Percentiles rank a stretch among this genome's conserved stretches.
These are phyloP conservation scores for Colletes gigas DNA, from an alignment of 1,140 invertebrate genomes.

Conservation along the genomic window DNA sequence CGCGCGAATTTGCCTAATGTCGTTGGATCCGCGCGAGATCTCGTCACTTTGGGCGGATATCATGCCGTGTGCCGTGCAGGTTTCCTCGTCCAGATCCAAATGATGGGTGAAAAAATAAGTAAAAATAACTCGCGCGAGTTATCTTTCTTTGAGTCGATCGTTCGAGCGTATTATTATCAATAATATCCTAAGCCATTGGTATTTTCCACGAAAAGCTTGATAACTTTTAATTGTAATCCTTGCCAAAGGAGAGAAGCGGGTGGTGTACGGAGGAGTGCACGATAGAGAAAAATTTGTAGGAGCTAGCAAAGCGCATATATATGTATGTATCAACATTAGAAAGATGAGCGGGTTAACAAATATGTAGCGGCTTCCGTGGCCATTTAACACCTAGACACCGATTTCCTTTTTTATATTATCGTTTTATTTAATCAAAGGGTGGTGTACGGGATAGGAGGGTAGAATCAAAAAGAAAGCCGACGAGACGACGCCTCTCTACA, in stretches of 20 bases:
- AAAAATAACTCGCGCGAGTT: background rate
- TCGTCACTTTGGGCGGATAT: background rate
- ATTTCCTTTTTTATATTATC: constrained; percentile 18
- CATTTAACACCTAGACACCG: constrained; percentile 22
- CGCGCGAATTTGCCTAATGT: background rate
- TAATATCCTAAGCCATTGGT: background rate
- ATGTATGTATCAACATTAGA: constrained; percentile 59
- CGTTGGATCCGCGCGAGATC: background rate
- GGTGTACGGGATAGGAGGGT: constrained; percentile 35
- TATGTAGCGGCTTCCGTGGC: constrained; percentile 35
- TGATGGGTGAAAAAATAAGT: too few relatives aligned
- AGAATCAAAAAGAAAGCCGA: constrained; percentile 37
- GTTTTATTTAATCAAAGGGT: constrained; percentile 28
- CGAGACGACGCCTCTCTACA: background rate
- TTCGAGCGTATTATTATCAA: background rate
- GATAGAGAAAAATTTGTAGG: constrained; percentile 51
- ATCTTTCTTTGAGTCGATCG: background rate
- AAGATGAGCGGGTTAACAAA: constrained; percentile 32
- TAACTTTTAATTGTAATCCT: constrained; percentile 7
- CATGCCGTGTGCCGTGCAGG: constrained; percentile 3
- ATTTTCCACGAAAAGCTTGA: constrained; percentile 15
- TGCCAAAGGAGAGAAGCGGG: constrained; percentile 26
- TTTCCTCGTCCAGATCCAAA: background rate
- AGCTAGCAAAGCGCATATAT: constrained; percentile 45
- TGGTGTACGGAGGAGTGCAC: constrained; percentile 31